A percentile compares a stretch with the other conserved stretches of the same genome.
Conservation (phyloP, 2,888 invertebrate species). For the Meta bourneti region DNA sequence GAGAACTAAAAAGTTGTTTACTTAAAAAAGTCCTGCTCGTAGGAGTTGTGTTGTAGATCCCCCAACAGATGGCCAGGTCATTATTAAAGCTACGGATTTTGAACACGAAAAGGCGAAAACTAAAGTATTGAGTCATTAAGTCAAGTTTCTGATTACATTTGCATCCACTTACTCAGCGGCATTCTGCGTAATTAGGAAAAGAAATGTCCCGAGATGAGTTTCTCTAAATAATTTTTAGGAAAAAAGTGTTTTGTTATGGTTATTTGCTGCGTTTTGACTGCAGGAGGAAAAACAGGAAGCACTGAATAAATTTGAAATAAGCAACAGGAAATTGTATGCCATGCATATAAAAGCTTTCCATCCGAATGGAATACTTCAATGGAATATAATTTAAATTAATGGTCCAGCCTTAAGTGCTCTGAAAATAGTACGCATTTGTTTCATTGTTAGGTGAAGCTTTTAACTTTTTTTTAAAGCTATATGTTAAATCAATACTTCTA, state of each 20-base stretch:
- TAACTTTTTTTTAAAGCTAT: not conserved
- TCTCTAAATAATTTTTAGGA: not conserved
- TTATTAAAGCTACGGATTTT: not conserved
- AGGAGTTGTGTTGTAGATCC: not conserved
- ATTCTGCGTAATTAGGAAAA: not conserved
- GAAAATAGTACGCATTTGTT: not conserved
- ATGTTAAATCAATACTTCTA: not conserved
- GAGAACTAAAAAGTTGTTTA: not conserved
- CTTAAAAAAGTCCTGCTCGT: not conserved
- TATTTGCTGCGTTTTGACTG: not conserved
- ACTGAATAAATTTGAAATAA: not conserved
- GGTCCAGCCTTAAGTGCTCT: not conserved
- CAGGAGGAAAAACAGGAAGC: not conserved
- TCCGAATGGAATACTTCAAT: not conserved
- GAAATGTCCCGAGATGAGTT: not conserved
- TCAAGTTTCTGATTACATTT: not conserved
- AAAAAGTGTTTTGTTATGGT: not conserved
- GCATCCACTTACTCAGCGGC: not conserved
- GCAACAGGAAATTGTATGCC: not conserved
- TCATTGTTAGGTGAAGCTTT: not conserved
- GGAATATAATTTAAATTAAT: not conserved
- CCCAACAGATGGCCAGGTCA: not conserved
- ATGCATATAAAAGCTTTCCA: not conserved
- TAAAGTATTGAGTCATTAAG: not conserved
- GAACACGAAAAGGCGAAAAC: not conserved